Evolutionary conservation across 1,140 invertebrate species (phyloP).

Genomic region (Nilaparvata lugens): DNA sequence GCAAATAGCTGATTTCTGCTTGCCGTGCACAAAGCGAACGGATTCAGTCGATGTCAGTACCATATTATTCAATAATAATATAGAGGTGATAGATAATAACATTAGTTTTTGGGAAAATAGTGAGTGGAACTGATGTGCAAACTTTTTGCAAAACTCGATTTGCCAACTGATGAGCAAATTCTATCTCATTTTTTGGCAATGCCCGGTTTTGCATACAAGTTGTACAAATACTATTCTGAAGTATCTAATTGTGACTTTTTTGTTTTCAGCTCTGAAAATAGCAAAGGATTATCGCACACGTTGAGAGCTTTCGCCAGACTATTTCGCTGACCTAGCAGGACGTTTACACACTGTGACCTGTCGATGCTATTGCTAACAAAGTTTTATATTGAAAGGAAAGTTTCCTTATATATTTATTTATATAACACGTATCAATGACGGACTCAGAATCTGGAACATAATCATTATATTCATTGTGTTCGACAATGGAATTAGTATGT

Average conservation of each 20-base stretch:
- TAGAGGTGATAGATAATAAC: no score
- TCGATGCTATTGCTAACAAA: no score
- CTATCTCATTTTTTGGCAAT: not conserved
- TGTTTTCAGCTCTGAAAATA: constrained; percentile 52
- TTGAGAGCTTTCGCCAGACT: constrained; percentile 66
- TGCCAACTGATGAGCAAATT: not conserved
- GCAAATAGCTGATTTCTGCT: no score
- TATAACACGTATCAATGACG: not conserved
- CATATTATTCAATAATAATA: no score
- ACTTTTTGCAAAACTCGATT: not conserved
- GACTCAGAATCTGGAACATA: not conserved
- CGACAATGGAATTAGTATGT: no score
- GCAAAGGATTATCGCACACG: constrained; percentile 57
- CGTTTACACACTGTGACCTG: not conserved
- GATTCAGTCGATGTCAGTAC: no score
- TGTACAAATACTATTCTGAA: not conserved
- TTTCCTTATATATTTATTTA: not conserved
- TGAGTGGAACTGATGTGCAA: not conserved
- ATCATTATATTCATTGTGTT: not conserved
- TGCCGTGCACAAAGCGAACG: no score
- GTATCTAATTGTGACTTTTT: constrained; percentile 19
- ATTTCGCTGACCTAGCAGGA: constrained; percentile 50
- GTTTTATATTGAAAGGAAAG: not conserved
- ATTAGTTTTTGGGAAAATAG: not conserved
- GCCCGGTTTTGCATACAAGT: no score